Conservation (phyloP, 2,113 vertebrate genomes). For the Channa maculata region DNA sequence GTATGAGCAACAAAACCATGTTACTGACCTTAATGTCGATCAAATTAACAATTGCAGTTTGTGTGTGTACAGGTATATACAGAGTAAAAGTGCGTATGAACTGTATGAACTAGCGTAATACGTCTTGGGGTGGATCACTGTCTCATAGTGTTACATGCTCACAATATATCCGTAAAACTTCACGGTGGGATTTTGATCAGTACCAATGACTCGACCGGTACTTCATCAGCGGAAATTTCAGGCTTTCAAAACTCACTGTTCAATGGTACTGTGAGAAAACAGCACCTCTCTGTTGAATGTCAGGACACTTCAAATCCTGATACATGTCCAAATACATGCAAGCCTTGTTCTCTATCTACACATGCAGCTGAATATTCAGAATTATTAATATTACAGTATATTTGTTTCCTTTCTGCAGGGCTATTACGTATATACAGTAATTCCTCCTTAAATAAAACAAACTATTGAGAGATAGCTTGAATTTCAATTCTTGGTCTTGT, state of each 20-base stretch:
- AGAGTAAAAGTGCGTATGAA: no score
- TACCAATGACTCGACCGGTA: slow-evolving; percentile 25
- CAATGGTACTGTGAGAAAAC: slow-evolving; percentile 30
- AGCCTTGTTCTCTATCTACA: background rate
- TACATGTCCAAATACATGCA: slow-evolving; percentile 14
- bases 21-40: no score
- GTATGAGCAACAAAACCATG: no score
- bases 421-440: no score
- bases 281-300: slow-evolving; percentile 45
- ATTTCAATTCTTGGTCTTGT: no score
- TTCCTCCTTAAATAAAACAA: no score
- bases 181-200: slow-evolving; percentile 41
- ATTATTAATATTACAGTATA: background rate
- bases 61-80: no score
- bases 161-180: slow-evolving; percentile 30
- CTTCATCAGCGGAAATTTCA: slow-evolving; percentile 44
- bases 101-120: slow-evolving; percentile 1
- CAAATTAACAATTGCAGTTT: no score
- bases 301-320: slow-evolving; percentile 47
- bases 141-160: slow-evolving; percentile 29
- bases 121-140: slow-evolving; percentile 14
- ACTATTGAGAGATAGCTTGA: no score
- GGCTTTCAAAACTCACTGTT: slow-evolving; percentile 45
- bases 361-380: background rate
- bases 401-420: no score